Evolutionary conservation across 2,113 vertebrate genomes (phyloP).

Genomic region (Grus americana): DNA sequence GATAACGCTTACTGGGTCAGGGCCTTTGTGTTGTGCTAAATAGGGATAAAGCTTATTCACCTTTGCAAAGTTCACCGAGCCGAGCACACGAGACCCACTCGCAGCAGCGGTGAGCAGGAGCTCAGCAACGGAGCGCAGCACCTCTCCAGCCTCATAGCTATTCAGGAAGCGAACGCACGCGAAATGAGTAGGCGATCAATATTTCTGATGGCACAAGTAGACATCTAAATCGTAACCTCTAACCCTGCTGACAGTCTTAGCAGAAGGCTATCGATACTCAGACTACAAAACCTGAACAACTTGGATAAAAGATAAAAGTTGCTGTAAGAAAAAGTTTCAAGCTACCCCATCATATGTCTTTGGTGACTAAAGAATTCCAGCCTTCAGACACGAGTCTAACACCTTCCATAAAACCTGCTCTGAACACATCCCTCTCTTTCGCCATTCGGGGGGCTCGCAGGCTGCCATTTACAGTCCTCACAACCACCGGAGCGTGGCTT

Average conservation of each 20-base stretch:
- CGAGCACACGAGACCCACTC: fast-evolving
- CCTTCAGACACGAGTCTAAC: background rate
- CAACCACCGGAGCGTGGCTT: fast-evolving
- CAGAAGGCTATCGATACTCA: background rate
- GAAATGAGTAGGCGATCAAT: background rate
- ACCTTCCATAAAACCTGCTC: background rate
- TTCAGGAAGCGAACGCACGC: fast-evolving
- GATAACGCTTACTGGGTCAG: background rate
- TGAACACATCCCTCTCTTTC: background rate
- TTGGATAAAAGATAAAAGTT: background rate
- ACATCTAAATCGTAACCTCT: background rate
- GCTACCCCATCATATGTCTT: background rate
- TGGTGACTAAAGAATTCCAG: background rate
- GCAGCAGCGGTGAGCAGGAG: fast-evolving
- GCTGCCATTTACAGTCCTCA: background rate
- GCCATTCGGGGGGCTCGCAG: background rate
- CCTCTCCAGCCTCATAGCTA: background rate
- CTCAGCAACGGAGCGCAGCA: background rate
- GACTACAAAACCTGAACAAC: background rate
- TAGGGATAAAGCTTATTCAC: background rate
- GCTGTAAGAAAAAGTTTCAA: background rate
- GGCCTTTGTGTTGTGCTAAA: background rate
- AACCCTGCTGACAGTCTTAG: background rate
- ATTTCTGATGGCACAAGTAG: background rate
- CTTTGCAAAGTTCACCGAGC: background rate